These are phyloP conservation scores for Notospermus geniculatus DNA, from an alignment of 1,140 invertebrate genomes.

Conservation along the genomic window DNA sequence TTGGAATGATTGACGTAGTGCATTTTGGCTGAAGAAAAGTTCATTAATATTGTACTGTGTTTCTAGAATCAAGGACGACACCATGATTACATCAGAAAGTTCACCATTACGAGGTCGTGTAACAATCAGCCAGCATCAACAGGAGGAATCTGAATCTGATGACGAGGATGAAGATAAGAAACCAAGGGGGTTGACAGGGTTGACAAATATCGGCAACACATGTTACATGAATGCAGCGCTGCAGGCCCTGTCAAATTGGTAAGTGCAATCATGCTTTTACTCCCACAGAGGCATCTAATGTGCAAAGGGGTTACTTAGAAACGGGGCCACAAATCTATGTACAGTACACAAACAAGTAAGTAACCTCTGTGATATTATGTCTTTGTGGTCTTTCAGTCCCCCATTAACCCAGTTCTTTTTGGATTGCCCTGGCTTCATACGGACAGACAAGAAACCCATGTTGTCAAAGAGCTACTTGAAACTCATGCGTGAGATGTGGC, in stretches of 20 bases:
- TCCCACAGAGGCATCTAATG: not conserved
- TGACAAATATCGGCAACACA: slow-evolving; percentile 92
- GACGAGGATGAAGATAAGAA: slow-evolving; percentile 60
- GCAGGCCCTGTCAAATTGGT: slow-evolving; percentile 89
- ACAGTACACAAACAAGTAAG: no score
- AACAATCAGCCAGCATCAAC: slow-evolving; percentile 13
- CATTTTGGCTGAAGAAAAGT: no score
- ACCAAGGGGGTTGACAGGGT: slow-evolving; percentile 70
- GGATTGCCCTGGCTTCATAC: slow-evolving; percentile 73
- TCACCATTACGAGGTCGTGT: slow-evolving; percentile 38
- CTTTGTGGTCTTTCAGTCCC: no score
- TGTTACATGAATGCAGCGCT: slow-evolving; percentile 97
- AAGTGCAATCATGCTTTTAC: no score
- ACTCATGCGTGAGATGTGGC: slow-evolving; percentile 78
- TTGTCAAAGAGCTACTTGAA: slow-evolving; percentile 62
- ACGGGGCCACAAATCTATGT: no score
- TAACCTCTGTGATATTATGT: no score
- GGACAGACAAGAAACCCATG: slow-evolving; percentile 70
- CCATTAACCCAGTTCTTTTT: slow-evolving; percentile 90
- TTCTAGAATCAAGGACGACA: not conserved
- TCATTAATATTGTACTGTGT: no score
- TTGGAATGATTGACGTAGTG: no score
- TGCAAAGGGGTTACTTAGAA: not conserved
- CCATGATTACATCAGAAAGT: slow-evolving; percentile 18
- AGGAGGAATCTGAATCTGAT: slow-evolving; percentile 54